Evolutionary conservation across 2,797 vertebrate genomes (phyloP).

Genomic region (Galago senegalensis): DNA sequence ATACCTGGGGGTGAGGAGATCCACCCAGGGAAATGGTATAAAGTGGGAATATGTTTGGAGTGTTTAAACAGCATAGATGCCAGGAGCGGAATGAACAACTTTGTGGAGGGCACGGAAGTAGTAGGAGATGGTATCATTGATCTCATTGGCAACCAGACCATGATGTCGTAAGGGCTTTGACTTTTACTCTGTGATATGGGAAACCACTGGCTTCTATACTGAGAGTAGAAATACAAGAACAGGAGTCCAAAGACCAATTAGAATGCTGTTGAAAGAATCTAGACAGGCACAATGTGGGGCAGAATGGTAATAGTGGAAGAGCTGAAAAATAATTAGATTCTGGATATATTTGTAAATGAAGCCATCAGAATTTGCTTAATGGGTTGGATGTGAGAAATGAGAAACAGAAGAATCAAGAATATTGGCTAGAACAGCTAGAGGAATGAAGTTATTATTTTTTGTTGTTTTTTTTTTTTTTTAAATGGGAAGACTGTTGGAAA

Average conservation of each 20-base stretch:
- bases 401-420: background rate
- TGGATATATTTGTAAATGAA: background rate
- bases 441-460: background rate
- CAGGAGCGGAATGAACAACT: background rate
- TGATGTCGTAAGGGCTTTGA: background rate
- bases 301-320: no score
- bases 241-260: background rate
- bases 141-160: background rate
- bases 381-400: background rate
- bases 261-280: background rate
- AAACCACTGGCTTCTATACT: background rate
- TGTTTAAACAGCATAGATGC: background rate
- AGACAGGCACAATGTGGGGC: background rate
- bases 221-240: background rate
- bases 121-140: background rate
- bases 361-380: background rate
- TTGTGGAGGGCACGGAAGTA: no score
- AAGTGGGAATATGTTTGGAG: background rate
- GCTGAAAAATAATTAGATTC: background rate
- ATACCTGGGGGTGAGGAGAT: background rate
- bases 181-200: background rate
- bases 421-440: background rate
- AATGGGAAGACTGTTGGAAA: background rate
- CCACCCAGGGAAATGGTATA: background rate
- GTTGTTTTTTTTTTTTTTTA: background rate